A percentile compares a stretch with the other conserved stretches of the same genome.
Conservation (phyloP, 2,888 invertebrate species). For the Eristalinus sepulchralis region DNA sequence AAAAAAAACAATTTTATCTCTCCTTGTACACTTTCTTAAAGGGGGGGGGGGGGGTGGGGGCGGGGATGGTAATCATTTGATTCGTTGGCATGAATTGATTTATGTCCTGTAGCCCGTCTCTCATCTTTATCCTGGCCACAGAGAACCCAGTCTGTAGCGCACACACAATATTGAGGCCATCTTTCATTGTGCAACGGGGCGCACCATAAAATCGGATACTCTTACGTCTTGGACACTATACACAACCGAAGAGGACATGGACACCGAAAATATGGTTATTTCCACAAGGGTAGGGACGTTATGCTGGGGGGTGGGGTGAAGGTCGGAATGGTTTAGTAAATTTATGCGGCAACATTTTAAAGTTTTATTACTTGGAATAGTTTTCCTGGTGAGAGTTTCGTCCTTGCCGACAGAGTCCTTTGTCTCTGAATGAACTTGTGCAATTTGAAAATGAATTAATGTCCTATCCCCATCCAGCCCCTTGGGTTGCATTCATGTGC, state of each 20-base stretch:
- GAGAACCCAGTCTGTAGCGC: not conserved
- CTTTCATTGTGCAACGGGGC: conserved; percentile 52
- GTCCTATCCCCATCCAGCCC: not conserved
- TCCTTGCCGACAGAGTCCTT: conserved; percentile 6
- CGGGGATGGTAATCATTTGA: conserved; percentile 68
- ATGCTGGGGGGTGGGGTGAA: too few species aligned
- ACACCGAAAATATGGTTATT: conserved; percentile 38
- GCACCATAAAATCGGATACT: conserved; percentile 8
- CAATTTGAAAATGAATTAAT: not conserved
- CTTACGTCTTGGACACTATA: conserved; percentile 28
- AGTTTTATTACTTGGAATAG: conserved; percentile 59
- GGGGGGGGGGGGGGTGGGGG: not conserved
- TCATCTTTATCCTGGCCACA: conserved; percentile 5
- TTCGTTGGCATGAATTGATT: conserved; percentile 70
- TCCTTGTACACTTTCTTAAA: conserved; percentile 33
- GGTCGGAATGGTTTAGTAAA: conserved; percentile 13
- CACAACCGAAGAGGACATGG: not conserved
- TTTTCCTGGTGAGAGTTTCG: not conserved
- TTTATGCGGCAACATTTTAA: conserved; percentile 68
- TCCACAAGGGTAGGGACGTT: not conserved
- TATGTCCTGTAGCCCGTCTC: conserved; percentile 53
- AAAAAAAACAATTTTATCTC: conserved; percentile 58
- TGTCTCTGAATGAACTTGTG: not conserved
- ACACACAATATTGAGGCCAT: conserved; percentile 64
- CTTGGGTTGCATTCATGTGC: not conserved